Conservation (phyloP, 2,113 vertebrate species). For the Ameiurus melas region DNA sequence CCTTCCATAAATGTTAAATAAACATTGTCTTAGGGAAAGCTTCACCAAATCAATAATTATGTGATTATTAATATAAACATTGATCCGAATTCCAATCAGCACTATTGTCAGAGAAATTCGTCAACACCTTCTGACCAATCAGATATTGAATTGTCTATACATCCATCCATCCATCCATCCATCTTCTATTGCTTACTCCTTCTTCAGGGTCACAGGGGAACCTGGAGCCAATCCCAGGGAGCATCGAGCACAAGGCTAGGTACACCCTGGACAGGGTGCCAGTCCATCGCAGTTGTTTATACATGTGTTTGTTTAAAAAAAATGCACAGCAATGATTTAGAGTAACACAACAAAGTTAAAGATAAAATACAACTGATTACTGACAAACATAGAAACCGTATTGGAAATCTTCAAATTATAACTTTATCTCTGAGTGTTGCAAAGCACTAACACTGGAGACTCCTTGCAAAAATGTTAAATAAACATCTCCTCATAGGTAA, state of each 20-base stretch:
- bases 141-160: neutral
- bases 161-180: neutral
- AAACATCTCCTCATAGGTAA: neutral
- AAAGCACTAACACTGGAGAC: neutral
- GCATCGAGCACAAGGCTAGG: too few relatives aligned
- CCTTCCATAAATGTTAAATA: neutral
- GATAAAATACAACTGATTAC: neutral
- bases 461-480: neutral
- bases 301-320: neutral
- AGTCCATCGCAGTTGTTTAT: too few relatives aligned
- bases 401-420: neutral
- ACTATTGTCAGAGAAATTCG: too few relatives aligned
- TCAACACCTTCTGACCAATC: too few relatives aligned
- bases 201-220: too few relatives aligned
- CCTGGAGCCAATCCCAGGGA: too few relatives aligned
- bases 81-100: neutral
- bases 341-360: neutral
- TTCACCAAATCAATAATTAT: neutral
- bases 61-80: neutral
- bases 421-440: neutral
- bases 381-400: neutral
- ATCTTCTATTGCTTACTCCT: too few relatives aligned
- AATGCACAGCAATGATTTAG: neutral
- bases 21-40: neutral
- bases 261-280: too few relatives aligned